Evolutionary conservation across 2,888 invertebrate genomes (phyloP).

Genomic region (Tipula unca): DNA sequence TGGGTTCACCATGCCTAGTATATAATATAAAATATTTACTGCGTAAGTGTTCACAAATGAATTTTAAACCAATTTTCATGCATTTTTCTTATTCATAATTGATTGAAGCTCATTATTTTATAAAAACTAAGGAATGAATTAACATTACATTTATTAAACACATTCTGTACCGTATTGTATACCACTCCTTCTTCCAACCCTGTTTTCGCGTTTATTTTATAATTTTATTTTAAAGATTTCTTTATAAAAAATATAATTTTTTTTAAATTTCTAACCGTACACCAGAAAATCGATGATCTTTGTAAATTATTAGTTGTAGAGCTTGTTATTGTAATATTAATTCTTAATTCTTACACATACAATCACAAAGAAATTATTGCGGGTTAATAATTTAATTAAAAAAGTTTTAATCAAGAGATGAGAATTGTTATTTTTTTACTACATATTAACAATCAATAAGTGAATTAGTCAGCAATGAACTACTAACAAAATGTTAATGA

Average conservation of each 20-base stretch:
- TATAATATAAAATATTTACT: too few relatives aligned
- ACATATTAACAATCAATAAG: background rate
- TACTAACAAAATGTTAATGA: background rate
- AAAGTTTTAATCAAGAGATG: background rate
- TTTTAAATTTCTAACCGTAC: background rate
- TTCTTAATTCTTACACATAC: too few relatives aligned
- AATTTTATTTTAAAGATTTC: background rate
- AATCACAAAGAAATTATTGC: background rate
- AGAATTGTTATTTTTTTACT: background rate
- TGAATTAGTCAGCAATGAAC: background rate
- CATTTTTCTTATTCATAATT: background rate
- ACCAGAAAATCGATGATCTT: background rate
- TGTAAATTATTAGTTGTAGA: background rate
- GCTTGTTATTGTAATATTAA: background rate
- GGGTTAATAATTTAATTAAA: background rate
- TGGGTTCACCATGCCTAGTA: too few relatives aligned
- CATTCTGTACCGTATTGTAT: background rate
- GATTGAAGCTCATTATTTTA: background rate
- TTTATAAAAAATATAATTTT: background rate
- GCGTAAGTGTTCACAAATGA: too few relatives aligned
- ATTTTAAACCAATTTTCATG: too few relatives aligned
- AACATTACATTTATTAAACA: background rate
- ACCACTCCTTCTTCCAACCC: background rate
- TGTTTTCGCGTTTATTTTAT: background rate
- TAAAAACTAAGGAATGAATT: background rate